phyloP scores from a whole-genome alignment of 2,113 vertebrate genomes.

The Carollia perspicillata region DNA sequence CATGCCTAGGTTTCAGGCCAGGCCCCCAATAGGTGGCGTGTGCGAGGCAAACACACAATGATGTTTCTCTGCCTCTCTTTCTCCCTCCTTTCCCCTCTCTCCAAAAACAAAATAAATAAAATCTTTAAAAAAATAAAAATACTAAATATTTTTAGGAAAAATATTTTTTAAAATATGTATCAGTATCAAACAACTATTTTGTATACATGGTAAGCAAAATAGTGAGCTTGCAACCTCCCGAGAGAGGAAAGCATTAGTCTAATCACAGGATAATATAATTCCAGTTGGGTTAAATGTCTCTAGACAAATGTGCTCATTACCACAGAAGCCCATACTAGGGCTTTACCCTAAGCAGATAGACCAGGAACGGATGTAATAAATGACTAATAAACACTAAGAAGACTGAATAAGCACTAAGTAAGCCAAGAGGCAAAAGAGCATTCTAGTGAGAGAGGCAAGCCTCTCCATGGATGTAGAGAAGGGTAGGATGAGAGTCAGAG shows the following conservation, averaged over 20 bases:
- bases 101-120: too few relatives aligned
- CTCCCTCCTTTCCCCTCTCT: too few relatives aligned
- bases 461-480: neutral
- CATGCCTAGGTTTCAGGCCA: too few relatives aligned
- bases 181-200: neutral
- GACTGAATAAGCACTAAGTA: neutral
- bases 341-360: neutral
- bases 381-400: neutral
- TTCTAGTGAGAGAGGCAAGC: neutral
- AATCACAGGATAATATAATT: neutral
- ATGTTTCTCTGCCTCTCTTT: too few relatives aligned
- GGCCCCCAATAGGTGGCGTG: too few relatives aligned
- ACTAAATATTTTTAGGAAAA: neutral
- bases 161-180: neutral
- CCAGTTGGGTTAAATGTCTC: neutral
- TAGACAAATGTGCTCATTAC: neutral
- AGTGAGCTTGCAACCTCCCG: neutral
- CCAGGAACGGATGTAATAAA: neutral
- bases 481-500: neutral
- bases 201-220: neutral
- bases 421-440: neutral
- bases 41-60: too few relatives aligned
- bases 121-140: neutral
- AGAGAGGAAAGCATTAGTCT: neutral
- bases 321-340: neutral